Conservation (phyloP, 2,113 vertebrate species). For the Typhlomys cinereus region DNA sequence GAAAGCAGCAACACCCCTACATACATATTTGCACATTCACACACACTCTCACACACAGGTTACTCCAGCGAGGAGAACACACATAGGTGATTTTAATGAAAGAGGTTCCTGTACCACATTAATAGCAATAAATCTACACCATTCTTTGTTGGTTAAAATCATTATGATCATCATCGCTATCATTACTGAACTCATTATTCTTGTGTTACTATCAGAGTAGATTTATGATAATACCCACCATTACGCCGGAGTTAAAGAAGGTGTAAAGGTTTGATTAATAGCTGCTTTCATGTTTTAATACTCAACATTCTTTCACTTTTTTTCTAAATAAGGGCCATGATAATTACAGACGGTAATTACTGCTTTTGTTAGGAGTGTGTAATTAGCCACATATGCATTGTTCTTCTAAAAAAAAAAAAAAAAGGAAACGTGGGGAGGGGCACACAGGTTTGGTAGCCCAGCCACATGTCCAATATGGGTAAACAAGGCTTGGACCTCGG, state of each 20-base stretch:
- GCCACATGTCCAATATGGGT: conserved; percentile 46
- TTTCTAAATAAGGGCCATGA: conserved; percentile 86
- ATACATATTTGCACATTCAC: conserved; percentile 10
- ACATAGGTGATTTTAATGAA: conserved; percentile 90
- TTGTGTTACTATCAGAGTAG: conserved; percentile 92
- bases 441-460: conserved; percentile 41
- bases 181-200: conserved; percentile 95
- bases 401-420: conserved; percentile 38
- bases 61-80: conserved; percentile 84
- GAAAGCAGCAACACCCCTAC: conserved; percentile 52
- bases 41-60: conserved; percentile 29
- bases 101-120: conserved; percentile 92
- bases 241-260: conserved; percentile 91
- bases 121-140: conserved; percentile 94
- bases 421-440: neutral
- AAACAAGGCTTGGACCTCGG: conserved; percentile 41
- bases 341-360: conserved; percentile 87
- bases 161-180: conserved; percentile 93
- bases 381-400: conserved; percentile 80
- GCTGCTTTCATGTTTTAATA: conserved; percentile 90
- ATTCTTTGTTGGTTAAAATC: conserved; percentile 93
- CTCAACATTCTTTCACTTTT: conserved; percentile 86
- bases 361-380: conserved; percentile 83
- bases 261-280: conserved; percentile 93
- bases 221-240: conserved; percentile 91